A percentile compares a stretch with the other conserved stretches of the same genome.
Evolutionary conservation across 2,888 invertebrate genomes (phyloP).

Genomic region (Pristionchus japonicus): DNA sequence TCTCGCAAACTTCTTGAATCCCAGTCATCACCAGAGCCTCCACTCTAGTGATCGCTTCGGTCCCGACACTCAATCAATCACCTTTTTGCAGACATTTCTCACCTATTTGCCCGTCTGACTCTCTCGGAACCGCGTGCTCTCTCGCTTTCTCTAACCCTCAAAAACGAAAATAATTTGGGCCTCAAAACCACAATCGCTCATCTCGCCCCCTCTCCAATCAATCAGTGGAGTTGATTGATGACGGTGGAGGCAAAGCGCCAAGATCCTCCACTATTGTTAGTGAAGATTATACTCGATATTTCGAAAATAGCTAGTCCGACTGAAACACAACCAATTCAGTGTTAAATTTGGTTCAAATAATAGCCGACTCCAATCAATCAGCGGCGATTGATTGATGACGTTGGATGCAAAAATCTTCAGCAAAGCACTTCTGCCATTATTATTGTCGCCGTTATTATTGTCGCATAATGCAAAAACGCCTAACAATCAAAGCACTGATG

Average conservation of each 20-base stretch:
- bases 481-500: no score
- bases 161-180: not conserved
- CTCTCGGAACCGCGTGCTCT: not conserved
- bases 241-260: no score
- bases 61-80: not conserved
- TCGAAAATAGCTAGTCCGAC: no score
- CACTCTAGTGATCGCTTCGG: not conserved
- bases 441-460: no score
- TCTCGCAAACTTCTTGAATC: not conserved
- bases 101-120: not conserved
- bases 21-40: not conserved
- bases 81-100: not conserved
- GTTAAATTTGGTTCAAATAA: no score
- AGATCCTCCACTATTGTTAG: no score
- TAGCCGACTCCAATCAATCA: no score
- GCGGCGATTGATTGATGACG: constrained; percentile 1
- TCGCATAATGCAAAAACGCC: no score
- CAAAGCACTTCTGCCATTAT: no score
- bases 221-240: not conserved
- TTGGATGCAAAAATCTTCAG: no score
- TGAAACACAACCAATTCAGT: no score
- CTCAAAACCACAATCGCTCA: not conserved
- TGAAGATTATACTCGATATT: no score
- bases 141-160: not conserved
- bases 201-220: not conserved